These are phyloP conservation scores for Coptotermes formosanus DNA, from an alignment of 1,140 invertebrate genomes.

Conservation along the genomic window DNA sequence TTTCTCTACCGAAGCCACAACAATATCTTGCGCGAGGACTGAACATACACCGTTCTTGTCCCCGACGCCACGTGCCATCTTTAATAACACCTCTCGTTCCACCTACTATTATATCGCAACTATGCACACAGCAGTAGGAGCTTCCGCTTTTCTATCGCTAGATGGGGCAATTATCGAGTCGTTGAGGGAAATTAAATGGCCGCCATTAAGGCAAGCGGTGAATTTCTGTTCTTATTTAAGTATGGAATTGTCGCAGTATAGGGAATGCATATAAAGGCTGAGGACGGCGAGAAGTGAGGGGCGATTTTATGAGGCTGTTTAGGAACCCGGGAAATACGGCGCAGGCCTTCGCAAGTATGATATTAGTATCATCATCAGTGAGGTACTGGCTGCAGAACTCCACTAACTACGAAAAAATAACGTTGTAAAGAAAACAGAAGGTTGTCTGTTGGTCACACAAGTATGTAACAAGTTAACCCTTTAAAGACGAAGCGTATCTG, in stretches of 20 bases:
- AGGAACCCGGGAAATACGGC: not conserved
- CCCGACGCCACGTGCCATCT: not conserved
- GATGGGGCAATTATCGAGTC: conserved; percentile 17
- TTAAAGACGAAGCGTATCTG: too few relatives aligned
- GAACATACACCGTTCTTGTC: not conserved
- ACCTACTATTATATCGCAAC: not conserved
- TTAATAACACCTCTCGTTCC: conserved; percentile 15
- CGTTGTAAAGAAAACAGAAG: too few relatives aligned
- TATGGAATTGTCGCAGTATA: not conserved
- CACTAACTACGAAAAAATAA: too few relatives aligned
- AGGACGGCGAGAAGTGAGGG: not conserved
- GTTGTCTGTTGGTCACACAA: too few relatives aligned
- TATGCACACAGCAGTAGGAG: not conserved
- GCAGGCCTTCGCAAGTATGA: not conserved
- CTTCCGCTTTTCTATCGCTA: conserved; percentile 15
- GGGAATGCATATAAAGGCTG: not conserved
- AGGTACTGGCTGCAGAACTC: not conserved
- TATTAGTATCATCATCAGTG: not conserved
- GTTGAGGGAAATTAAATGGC: conserved; percentile 18
- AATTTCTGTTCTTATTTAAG: conserved; percentile 10
- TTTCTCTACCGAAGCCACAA: not conserved
- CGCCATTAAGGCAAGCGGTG: conserved; percentile 4
- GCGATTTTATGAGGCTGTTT: not conserved
- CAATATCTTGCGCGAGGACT: not conserved
- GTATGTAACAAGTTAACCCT: too few relatives aligned